Conservation (phyloP, 2,113 vertebrate species). For the Protobothrops mucrosquamatus region DNA sequence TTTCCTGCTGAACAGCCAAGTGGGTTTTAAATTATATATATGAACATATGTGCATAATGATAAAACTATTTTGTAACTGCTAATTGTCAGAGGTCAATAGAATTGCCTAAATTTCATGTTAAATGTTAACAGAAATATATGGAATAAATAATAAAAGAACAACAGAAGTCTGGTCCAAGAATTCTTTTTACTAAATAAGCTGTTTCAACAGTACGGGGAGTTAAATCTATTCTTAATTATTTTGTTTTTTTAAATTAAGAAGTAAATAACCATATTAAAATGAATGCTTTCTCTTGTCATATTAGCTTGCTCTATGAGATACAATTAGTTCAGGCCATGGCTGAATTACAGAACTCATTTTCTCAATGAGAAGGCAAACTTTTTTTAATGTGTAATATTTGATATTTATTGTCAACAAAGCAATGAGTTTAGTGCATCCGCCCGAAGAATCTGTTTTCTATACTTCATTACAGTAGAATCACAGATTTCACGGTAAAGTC, state of each 20-base stretch:
- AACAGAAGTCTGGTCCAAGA: conserved; percentile 27
- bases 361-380: conserved; percentile 42
- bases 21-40: not conserved
- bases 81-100: not conserved
- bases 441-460: conserved; percentile 62
- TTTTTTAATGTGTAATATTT: conserved; percentile 46
- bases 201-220: conserved; percentile 35
- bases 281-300: conserved; percentile 37
- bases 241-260: conserved; percentile 59
- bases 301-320: conserved; percentile 38
- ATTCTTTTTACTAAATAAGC: conserved; percentile 37
- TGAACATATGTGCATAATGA: not conserved
- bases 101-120: not conserved
- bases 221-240: conserved; percentile 53
- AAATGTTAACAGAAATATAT: conserved; percentile 26
- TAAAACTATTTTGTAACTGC: not conserved
- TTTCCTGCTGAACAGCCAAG: not conserved
- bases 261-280: conserved; percentile 52
- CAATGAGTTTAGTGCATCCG: conserved; percentile 42
- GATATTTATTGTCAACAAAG: conserved; percentile 39
- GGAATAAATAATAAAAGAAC: conserved; percentile 5
- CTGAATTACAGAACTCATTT: conserved; percentile 17
- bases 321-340: conserved; percentile 2
- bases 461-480: conserved; percentile 58
- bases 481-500: conserved; percentile 54